Evolutionary conservation across 2,888 invertebrate genomes (phyloP).

Genomic region (Aleiodes alternator): DNA sequence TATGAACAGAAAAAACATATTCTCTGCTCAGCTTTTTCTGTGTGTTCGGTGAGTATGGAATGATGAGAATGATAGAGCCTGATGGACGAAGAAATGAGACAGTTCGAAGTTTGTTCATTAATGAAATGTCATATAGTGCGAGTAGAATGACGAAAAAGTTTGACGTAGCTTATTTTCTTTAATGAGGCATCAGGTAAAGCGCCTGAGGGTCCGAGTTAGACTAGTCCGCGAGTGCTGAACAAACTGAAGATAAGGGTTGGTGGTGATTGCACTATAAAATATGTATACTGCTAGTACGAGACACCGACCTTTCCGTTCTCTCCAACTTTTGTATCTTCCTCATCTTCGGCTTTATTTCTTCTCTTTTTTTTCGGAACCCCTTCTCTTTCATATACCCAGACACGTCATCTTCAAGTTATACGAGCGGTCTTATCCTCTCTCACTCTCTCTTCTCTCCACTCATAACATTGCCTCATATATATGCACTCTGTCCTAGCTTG

Average conservation of each 20-base stretch:
- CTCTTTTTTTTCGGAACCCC: neutral
- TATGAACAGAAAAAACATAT: no score
- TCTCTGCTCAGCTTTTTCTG: no score
- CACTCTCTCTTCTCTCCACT: neutral
- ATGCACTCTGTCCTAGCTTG: constrained; percentile 35
- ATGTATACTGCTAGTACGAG: constrained; percentile 63
- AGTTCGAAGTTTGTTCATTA: constrained; percentile 22
- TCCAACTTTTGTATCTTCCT: constrained; percentile 5
- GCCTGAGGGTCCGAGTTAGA: constrained; percentile 39
- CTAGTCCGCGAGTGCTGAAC: constrained; percentile 41
- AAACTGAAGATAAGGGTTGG: constrained; percentile 70
- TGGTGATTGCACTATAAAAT: constrained; percentile 74
- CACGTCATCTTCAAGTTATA: constrained; percentile 39
- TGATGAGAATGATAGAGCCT: constrained; percentile 3
- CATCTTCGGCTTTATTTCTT: neutral
- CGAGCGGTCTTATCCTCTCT: neutral
- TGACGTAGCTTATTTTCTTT: constrained; percentile 44
- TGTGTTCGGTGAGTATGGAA: neutral
- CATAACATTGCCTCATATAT: neutral
- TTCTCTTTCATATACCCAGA: constrained; percentile 40
- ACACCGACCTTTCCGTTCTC: constrained; percentile 27
- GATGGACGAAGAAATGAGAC: constrained; percentile 10
- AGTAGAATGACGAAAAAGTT: constrained; percentile 30
- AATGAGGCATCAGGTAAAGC: constrained; percentile 29
- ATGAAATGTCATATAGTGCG: constrained; percentile 36